Percentiles rank a stretch among this genome's conserved stretches.
Evolutionary conservation across 2,888 invertebrate species (phyloP).

Genomic region (Drosophila meridiana): DNA sequence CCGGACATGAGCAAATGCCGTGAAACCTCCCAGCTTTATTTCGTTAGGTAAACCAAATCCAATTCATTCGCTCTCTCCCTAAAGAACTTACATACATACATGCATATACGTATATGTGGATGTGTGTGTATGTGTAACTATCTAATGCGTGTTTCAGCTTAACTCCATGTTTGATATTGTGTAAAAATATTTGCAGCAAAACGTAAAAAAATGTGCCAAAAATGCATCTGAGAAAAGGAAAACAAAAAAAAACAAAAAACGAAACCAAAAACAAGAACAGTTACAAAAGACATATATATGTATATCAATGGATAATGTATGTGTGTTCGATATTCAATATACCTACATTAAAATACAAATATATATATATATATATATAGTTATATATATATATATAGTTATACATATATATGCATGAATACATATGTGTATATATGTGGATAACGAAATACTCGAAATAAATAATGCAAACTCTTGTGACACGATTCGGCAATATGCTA

Average conservation of each 20-base stretch:
- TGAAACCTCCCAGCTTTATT: conserved; percentile 14
- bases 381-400: conserved; percentile 18
- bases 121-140: conserved; percentile 1
- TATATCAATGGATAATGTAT: conserved; percentile 26
- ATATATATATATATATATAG: conserved; percentile 6
- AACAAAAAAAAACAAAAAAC: not conserved
- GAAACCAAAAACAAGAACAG: conserved; percentile 1
- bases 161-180: conserved; percentile 50
- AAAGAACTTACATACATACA: conserved; percentile 1
- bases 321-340: conserved; percentile 50
- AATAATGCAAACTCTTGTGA: conserved; percentile 11
- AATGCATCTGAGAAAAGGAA: conserved; percentile 48
- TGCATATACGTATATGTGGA: not conserved
- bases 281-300: conserved; percentile 4
- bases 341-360: conserved; percentile 19
- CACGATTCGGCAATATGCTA: conserved; percentile 8
- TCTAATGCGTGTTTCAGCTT: conserved; percentile 40
- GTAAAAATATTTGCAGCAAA: conserved; percentile 48
- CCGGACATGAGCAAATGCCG: not conserved
- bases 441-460: conserved; percentile 5
- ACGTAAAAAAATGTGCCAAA: conserved; percentile 65
- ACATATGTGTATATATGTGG: conserved; percentile 8
- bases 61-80: conserved; percentile 23
- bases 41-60: conserved; percentile 1
- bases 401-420: conserved; percentile 20